Conservation (phyloP, 2,888 invertebrate genomes). For the Noctua janthe region DNA sequence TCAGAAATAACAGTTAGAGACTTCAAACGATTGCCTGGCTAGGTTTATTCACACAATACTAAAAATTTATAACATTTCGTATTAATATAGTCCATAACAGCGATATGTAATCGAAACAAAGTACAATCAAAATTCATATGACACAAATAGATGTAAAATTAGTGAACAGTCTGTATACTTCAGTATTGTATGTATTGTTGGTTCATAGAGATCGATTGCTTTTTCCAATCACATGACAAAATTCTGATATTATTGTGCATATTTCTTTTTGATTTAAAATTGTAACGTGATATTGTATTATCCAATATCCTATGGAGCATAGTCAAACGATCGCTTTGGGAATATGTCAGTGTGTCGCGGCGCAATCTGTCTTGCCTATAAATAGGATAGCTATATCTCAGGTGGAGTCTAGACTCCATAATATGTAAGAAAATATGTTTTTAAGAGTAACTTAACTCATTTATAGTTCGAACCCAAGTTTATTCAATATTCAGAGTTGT, state of each 20-base stretch:
- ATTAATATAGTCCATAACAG: neutral
- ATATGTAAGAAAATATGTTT: slow-evolving; percentile 22
- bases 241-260: slow-evolving; percentile 13
- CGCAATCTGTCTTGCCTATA: slow-evolving; percentile 24
- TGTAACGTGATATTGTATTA: slow-evolving; percentile 23
- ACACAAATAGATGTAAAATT: neutral
- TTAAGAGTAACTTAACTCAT: neutral
- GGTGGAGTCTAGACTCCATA: slow-evolving; percentile 23
- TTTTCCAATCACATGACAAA: slow-evolving; percentile 11
- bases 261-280: slow-evolving; percentile 23
- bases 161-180: neutral
- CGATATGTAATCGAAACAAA: neutral
- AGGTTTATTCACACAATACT: neutral
- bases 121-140: neutral
- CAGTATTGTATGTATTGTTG: neutral
- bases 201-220: neutral
- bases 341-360: slow-evolving; percentile 15
- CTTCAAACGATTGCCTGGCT: neutral
- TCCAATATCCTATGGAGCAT: slow-evolving; percentile 30
- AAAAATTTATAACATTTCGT: neutral
- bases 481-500: neutral
- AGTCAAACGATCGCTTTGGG: slow-evolving; percentile 19
- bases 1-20: neutral
- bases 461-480: neutral
- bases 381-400: slow-evolving; percentile 30